Evolutionary conservation across 2,888 invertebrate species (phyloP).

Genomic region (Alviniconcha strummeri): DNA sequence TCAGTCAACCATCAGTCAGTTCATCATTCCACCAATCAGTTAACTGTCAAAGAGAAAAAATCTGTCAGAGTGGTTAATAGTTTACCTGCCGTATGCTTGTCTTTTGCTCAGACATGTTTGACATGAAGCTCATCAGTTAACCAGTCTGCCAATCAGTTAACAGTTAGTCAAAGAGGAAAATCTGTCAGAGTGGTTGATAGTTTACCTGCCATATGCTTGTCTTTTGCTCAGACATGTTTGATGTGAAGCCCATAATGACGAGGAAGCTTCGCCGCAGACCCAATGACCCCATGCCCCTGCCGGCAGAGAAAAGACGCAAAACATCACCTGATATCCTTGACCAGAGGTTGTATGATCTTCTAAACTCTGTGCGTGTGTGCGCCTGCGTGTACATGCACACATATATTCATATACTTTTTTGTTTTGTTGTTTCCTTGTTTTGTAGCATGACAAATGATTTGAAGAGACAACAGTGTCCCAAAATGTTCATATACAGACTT

Average conservation of each 20-base stretch:
- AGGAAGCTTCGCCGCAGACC: conserved; percentile 92
- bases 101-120: conserved; percentile 71
- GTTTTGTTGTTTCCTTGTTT: too few species aligned
- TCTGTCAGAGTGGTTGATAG: too few species aligned
- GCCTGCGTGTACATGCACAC: not conserved
- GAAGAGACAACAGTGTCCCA: too few species aligned
- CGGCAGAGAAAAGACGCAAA: conserved; percentile 82
- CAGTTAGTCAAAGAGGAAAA: too few species aligned
- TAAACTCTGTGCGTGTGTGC: not conserved
- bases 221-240: conserved; percentile 71
- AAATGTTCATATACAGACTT: too few species aligned
- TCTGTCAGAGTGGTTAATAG: too few species aligned
- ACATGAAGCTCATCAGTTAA: conserved; percentile 81
- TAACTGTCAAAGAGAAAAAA: too few species aligned
- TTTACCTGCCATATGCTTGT: not conserved
- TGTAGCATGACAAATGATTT: too few species aligned
- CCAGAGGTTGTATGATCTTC: not conserved
- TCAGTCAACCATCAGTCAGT: too few species aligned
- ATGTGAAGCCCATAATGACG: conserved; percentile 93
- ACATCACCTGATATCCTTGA: conserved; percentile 74
- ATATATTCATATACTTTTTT: not conserved
- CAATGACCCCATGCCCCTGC: conserved; percentile 93
- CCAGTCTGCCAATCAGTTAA: too few species aligned
- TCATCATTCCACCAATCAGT: too few species aligned
- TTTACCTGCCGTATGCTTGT: not conserved